Conservation (phyloP, 2,113 vertebrate genomes). For the Sceloporus tristichus region DNA sequence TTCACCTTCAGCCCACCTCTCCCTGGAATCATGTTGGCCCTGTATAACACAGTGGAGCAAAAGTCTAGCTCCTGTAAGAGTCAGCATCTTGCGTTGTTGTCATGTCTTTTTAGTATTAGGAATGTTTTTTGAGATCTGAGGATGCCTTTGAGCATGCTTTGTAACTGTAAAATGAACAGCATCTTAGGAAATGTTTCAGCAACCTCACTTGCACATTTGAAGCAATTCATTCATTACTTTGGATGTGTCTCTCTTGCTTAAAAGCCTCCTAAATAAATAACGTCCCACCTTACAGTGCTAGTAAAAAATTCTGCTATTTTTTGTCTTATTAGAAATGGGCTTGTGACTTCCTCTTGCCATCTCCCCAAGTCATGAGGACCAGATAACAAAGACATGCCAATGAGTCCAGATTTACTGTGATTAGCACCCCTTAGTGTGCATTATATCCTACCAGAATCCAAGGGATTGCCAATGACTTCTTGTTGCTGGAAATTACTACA, state of each 20-base stretch:
- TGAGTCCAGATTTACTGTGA: slow-evolving; percentile 65
- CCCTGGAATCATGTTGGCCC: neutral
- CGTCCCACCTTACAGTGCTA: neutral
- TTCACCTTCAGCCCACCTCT: slow-evolving; percentile 25
- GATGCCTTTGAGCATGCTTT: slow-evolving; percentile 53
- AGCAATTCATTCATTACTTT: slow-evolving; percentile 60
- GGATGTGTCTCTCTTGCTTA: slow-evolving; percentile 59
- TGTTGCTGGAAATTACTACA: slow-evolving; percentile 56
- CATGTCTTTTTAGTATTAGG: slow-evolving; percentile 40
- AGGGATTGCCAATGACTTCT: slow-evolving; percentile 61
- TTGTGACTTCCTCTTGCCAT: slow-evolving; percentile 41
- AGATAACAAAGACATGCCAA: slow-evolving; percentile 61
- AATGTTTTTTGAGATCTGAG: slow-evolving; percentile 19
- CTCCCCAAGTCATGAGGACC: slow-evolving; percentile 27
- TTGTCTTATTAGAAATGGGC: slow-evolving; percentile 54
- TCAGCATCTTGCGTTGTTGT: slow-evolving; percentile 46
- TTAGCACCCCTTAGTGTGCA: slow-evolving; percentile 47
- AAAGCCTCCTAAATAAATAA: slow-evolving; percentile 62
- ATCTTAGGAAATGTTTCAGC: neutral
- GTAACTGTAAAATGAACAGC: slow-evolving; percentile 39
- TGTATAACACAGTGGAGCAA: neutral
- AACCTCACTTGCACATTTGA: slow-evolving; percentile 48
- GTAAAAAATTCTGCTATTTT: slow-evolving; percentile 50
- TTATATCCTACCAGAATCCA: slow-evolving; percentile 57
- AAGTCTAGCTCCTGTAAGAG: slow-evolving; percentile 48